Base-by-base conservation (phyloP, 1,140 invertebrate genomes). In the Ganaspis sp. region DNA sequence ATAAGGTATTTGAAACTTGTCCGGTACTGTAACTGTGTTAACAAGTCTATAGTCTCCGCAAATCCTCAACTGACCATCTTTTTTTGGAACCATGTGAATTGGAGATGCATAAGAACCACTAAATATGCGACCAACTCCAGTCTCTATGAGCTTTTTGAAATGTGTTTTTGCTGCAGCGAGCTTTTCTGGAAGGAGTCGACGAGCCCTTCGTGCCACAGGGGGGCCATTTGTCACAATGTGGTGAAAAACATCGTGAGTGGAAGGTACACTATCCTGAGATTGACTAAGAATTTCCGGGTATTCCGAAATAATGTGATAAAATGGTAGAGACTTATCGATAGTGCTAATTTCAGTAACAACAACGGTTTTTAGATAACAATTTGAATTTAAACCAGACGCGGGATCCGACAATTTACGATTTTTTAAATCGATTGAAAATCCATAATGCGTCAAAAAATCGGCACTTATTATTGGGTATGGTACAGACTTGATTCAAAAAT, bases 41-140 rank as follows among this genome's bases (percentile, higher is more conserved):
- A 93, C 81, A 5, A 45, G 64, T 5, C 90, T 73, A 69, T 91
- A 93, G 74, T 93, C 92, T 0, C 90, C 88, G 74, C 87, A 90
- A 0, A 87, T 81, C n/a, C 91, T 64, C 76, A 81, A 89, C 42
- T 45, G 11, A 15, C 1, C 88, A 73, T 80, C 78, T 81, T 74
- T 78, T 6, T 92, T 92, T 1, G 83, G 83, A 1, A 88, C 87
- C 74, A 91, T 79, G 54, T 90, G 85, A 8, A 90, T 70, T 8
- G 90, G 88, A 6, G 83, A 86, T 9, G 91, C 79, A 90, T 89
- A 93, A 37, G 72, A 54, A 70, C 80, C 85, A 15, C 80, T 72
- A 0, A 84, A 88, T 3, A 82, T 84, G 54, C 87, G 75, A 26
- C 79, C 73, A 45, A 85, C 81, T 72, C 86, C 86, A 45, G 74